Evolutionary conservation across 2,113 vertebrate genomes (phyloP), one percentile per base, ranked within the genome.

Genomic region (Lophochroa leadbeateri): DNA sequence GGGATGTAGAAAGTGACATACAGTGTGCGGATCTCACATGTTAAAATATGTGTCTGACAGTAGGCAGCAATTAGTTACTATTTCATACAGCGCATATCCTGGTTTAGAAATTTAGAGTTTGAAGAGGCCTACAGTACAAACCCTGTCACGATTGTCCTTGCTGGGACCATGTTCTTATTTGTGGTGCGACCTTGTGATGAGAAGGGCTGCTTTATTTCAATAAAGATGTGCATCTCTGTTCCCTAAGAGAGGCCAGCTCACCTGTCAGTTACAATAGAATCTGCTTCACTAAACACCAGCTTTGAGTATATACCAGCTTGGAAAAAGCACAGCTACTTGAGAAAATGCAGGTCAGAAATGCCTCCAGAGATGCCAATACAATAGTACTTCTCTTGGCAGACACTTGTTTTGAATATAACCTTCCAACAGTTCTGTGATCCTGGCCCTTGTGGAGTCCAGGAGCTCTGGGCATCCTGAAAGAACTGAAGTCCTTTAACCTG

Each of bases 271-370:
- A 9, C 49, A n/a, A 44, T 57, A 85, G 15, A 61, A 58, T 89
- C 81, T 91, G 61, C 81, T 77, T 95, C 89, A 58, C 53, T 93
- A 67, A 63, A 46, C 63, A 67, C 21, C 49, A 72, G 44, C 31
- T 92, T 82, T 68, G 29, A 69, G 57, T 35, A 20, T 25, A 58
- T 28, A 72, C 18, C 52, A 84, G 69, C 55, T 55, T 79, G 75
- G 67, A 80, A 82, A 95, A 94, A 77, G 13, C 52, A 79, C 33
- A 24, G 6, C 53, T 92, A 17, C 53, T 80, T 70, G 57, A 55
- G 60, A 84, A 91, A 91, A 75, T 64, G 52, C 81, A 79, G 91
- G 72, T 88, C 65, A 89, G 55, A 91, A 94, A 67, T 58, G 31
- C 21, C 49, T 47, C 63, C 21, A 6, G 81, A 74, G 53, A 53